Evolutionary conservation across 2,113 vertebrate genomes (phyloP), one percentile per base, ranked within the genome.

Genomic region (Oreochromis spilurus): DNA sequence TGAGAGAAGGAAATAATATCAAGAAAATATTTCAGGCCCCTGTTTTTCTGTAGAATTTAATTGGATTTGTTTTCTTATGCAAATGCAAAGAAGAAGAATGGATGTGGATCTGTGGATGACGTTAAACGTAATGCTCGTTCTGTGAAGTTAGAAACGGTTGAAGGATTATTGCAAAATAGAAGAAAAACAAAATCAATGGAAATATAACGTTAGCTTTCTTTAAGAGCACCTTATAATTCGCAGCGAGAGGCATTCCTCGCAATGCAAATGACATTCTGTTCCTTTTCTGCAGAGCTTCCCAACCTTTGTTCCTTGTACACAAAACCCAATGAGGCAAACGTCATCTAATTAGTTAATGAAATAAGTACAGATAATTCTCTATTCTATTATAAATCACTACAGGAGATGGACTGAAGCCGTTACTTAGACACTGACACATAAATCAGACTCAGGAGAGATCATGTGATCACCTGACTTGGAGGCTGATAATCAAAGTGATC

Each of bases 291-390:
- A 92, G 86, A 92, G 87, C 54, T 60, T 81, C 75, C 45, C 45
- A 26, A 90, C 82, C 78, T 79, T 86, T 72, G 75, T 87, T 87
- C 82, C 85, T 89, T 54, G 5, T 84, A 92, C 83, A 94, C 93
- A 91, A 92, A 94, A 7, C 85, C 82, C 90, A 90, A 84, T 1
- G 81, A 93, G 86, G 58, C 72, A 88, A 91, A 94, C 87, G 65
- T 88, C 77, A 81, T 90, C 93, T 85, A 89, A 83, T 81, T 83
- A 81, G 48, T 89, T 89, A 92, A 93, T 90, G 53, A 92, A 93
- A 93, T 86, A 90, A 90, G 84, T 84, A 88, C 89, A 86, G 58
- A 87, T 65, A 86, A 83, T 80, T 87, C 31, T 36, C 87, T 95
- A 94, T 50, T 82, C 91, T 91, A 92, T 58, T 77, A 88, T 80